phyloP scores from a whole-genome alignment of 2,113 vertebrate genomes.

The Ciconia maguari region DNA sequence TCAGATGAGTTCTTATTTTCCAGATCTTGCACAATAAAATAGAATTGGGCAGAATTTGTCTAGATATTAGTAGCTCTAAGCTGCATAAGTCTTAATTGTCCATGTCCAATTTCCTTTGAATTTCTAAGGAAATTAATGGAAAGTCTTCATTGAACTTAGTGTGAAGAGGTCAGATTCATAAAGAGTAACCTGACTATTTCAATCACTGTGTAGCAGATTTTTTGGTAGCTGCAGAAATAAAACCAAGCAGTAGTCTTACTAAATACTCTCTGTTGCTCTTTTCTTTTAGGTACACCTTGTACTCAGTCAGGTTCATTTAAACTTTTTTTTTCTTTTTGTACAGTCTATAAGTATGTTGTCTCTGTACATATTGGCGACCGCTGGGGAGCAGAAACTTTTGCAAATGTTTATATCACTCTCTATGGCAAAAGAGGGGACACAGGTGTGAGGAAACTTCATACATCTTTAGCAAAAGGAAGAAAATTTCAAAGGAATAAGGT shows the following conservation, averaged over 20 bases:
- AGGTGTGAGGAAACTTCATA: constrained; percentile 52
- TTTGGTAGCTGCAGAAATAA: not conserved
- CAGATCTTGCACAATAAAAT: not conserved
- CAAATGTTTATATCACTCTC: constrained; percentile 63
- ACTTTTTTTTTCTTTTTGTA: not conserved
- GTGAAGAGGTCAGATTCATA: not conserved
- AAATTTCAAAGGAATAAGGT: constrained; percentile 69
- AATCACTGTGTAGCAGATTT: not conserved
- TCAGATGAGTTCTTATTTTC: not conserved
- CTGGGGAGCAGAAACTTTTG: constrained; percentile 71
- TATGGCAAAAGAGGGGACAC: constrained; percentile 67
- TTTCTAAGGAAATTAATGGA: not conserved
- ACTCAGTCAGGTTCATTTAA: not conserved
- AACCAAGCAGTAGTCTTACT: not conserved
- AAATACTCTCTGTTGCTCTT: not conserved
- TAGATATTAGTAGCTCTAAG: not conserved
- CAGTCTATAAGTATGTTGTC: constrained; percentile 65
- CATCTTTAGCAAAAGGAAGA: constrained; percentile 39
- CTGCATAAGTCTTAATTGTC: not conserved
- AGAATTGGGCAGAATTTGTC: not conserved
- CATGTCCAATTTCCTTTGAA: not conserved
- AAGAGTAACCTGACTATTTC: not conserved
- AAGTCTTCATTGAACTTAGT: not conserved
- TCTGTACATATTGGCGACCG: constrained; percentile 40
- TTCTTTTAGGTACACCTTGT: not conserved